A percentile compares a stretch with the other conserved stretches of the same genome.
phyloP scores from a whole-genome alignment of 2,888 invertebrate genomes.

The Poecilobothrus nobilitatus region DNA sequence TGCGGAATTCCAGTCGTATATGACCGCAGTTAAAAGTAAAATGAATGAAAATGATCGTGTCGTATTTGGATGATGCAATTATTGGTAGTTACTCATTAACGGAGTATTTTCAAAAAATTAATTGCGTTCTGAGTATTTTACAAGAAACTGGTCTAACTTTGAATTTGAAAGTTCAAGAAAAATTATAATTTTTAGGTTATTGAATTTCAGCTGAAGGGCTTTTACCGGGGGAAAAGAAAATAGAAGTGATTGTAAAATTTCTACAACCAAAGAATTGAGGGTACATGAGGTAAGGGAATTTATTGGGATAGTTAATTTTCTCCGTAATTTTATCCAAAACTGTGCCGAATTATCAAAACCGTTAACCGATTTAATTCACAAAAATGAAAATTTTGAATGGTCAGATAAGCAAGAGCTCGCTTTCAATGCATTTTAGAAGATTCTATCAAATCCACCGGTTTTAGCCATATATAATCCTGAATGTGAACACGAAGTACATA shows the following conservation, averaged over 20 bases:
- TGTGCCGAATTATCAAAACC: not conserved
- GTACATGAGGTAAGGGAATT: not conserved
- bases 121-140: too few species aligned
- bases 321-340: constrained; percentile 10
- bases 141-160: too few species aligned
- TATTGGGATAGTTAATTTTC: constrained; percentile 3
- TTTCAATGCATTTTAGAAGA: not conserved
- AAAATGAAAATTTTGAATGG: constrained; percentile 8
- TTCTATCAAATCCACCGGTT: not conserved
- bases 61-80: too few species aligned
- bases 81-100: too few species aligned
- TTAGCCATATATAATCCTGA: not conserved
- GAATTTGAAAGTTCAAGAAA: too few species aligned
- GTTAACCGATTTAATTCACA: constrained; percentile 4
- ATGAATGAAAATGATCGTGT: too few species aligned
- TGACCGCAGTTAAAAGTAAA: too few species aligned
- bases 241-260: constrained; percentile 4
- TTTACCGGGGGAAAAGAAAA: not conserved
- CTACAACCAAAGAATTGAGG: constrained; percentile 8
- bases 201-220: not conserved
- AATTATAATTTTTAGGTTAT: too few species aligned
- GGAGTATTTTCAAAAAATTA: too few species aligned
- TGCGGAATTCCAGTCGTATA: too few species aligned
- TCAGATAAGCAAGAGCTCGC: not conserved
- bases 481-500: not conserved